Conservation (phyloP, 2,113 vertebrate genomes). For the Polypterus senegalus region DNA sequence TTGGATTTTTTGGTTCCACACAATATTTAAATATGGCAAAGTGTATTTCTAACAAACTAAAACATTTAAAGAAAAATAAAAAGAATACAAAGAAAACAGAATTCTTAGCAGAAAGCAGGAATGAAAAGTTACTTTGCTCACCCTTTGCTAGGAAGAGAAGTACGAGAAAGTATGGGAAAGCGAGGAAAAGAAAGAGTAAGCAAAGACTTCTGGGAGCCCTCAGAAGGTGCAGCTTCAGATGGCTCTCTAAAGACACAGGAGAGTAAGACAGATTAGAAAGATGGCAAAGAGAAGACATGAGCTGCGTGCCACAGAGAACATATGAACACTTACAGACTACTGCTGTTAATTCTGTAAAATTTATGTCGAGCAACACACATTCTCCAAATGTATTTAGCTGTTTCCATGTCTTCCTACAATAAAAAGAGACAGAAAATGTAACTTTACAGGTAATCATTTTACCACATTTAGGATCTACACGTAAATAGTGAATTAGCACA, state of each 20-base stretch:
- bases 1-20: too few relatives aligned
- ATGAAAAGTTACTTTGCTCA: slow-evolving; percentile 54
- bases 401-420: slow-evolving; percentile 94
- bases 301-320: slow-evolving; percentile 12
- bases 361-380: slow-evolving; percentile 91
- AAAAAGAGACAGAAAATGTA: slow-evolving; percentile 13
- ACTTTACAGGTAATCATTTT: not conserved
- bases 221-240: slow-evolving; percentile 61
- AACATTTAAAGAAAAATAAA: not conserved
- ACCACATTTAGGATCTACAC: too few relatives aligned
- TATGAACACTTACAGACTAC: slow-evolving; percentile 76
- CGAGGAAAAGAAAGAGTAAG: slow-evolving; percentile 77
- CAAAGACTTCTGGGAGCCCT: slow-evolving; percentile 74
- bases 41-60: not conserved
- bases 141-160: slow-evolving; percentile 73
- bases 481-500: too few relatives aligned
- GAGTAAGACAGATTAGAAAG: slow-evolving; percentile 32
- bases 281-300: slow-evolving; percentile 20
- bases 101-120: slow-evolving; percentile 17
- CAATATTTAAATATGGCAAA: not conserved
- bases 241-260: slow-evolving; percentile 65
- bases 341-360: slow-evolving; percentile 93
- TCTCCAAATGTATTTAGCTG: slow-evolving; percentile 93
- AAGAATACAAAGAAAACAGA: slow-evolving; percentile 6
- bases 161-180: slow-evolving; percentile 80